Conservation (phyloP, 2,113 vertebrate species). For the Nasalis larvatus region DNA sequence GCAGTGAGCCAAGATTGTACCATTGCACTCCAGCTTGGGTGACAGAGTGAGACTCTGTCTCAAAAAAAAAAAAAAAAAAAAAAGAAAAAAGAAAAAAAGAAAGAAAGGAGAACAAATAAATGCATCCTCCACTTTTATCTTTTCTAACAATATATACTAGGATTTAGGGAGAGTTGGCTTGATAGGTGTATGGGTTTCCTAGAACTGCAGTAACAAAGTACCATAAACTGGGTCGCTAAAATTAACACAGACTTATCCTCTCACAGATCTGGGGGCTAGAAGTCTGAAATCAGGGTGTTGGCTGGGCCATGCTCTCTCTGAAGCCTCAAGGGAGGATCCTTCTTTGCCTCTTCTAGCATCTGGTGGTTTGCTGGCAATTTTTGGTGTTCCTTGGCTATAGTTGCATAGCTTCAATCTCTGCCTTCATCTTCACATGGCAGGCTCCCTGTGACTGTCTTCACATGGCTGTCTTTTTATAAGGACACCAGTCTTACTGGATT, state of each 20-base stretch:
- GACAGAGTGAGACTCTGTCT: too few species aligned
- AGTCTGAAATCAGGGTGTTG: not conserved
- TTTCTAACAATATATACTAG: not conserved
- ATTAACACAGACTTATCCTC: not conserved
- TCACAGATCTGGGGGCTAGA: not conserved
- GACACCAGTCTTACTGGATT: not conserved
- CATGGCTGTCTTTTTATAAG: not conserved
- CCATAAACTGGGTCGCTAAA: not conserved
- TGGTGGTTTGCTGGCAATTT: accelerated
- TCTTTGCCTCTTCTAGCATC: not conserved
- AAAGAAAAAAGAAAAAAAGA: too few species aligned
- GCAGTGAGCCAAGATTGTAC: too few species aligned
- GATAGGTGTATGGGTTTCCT: too few species aligned
- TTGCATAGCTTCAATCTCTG: too few species aligned
- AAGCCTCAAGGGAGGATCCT: not conserved
- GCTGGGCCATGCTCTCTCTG: not conserved
- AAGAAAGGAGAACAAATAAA: not conserved
- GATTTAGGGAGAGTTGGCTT: too few species aligned
- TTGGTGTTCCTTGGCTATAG: not conserved
- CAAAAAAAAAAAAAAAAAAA: too few species aligned
- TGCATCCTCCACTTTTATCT: not conserved
- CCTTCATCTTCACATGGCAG: not conserved
- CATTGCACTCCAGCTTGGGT: too few species aligned
- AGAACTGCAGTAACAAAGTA: too few species aligned
- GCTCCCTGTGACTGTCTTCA: not conserved